Evolutionary conservation across 2,113 vertebrate species (phyloP).

Genomic region (Bos indicus): DNA sequence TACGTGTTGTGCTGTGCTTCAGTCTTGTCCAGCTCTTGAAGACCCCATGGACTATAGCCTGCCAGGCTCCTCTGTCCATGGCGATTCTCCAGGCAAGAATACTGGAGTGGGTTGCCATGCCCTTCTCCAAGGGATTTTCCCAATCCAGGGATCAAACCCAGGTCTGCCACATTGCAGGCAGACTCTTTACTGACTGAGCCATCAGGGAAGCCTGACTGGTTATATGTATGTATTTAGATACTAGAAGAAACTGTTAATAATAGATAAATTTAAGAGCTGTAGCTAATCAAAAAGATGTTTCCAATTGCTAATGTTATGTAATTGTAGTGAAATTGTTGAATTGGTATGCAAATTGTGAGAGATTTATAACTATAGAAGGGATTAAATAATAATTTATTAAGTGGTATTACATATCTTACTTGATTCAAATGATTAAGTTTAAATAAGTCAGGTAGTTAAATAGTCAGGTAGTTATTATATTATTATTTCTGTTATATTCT

Average conservation of each 20-base stretch:
- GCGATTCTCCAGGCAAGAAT: neutral
- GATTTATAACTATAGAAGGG: conserved; percentile 16
- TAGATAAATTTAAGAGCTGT: neutral
- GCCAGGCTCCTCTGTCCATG: neutral
- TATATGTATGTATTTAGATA: neutral
- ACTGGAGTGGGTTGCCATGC: neutral
- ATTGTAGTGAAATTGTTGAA: conserved; percentile 25
- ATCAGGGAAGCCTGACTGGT: neutral
- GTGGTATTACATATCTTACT: conserved; percentile 10
- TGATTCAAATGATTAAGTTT: conserved; percentile 16
- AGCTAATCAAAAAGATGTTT: neutral
- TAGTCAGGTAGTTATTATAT: neutral
- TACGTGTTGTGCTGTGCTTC: neutral
- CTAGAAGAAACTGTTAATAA: neutral
- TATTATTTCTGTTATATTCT: conserved; percentile 13
- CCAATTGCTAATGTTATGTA: neutral
- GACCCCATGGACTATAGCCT: neutral
- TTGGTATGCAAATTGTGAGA: conserved; percentile 30
- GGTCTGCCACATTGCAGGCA: neutral
- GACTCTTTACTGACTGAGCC: neutral
- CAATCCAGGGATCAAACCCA: neutral
- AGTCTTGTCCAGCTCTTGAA: neutral
- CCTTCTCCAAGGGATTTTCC: neutral
- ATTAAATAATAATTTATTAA: conserved; percentile 4
- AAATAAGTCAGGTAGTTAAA: neutral